phyloP scores from a whole-genome alignment of 2,888 invertebrate genomes.

The Callosobruchus maculatus region DNA sequence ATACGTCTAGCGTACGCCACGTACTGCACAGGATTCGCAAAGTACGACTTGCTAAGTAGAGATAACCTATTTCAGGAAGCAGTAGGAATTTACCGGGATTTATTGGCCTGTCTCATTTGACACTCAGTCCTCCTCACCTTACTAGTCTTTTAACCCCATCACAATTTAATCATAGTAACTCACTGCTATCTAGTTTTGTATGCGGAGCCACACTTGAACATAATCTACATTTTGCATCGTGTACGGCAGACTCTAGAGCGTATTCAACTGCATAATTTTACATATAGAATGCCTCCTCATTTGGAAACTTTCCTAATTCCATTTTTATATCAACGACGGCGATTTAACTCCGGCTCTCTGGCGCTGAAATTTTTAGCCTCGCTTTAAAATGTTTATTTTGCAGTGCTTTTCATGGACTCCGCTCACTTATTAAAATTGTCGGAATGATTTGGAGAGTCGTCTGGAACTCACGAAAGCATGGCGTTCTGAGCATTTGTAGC shows the following conservation, averaged over 20 bases:
- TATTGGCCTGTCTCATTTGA: too few species aligned
- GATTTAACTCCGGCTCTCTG: background rate
- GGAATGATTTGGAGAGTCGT: background rate
- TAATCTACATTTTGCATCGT: background rate
- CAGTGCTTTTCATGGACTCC: background rate
- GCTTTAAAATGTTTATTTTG: background rate
- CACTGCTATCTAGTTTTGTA: too few species aligned
- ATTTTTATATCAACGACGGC: background rate
- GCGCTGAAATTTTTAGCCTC: background rate
- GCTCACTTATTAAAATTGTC: background rate
- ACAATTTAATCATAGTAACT: too few species aligned
- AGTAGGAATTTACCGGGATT: too few species aligned
- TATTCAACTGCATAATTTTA: background rate
- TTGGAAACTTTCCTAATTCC: background rate
- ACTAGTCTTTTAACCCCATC: too few species aligned
- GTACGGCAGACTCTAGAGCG: background rate
- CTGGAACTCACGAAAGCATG: background rate
- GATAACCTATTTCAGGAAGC: too few species aligned
- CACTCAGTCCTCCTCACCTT: too few species aligned
- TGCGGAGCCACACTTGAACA: background rate
- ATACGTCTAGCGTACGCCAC: too few species aligned
- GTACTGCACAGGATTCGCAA: too few species aligned
- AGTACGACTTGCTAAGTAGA: too few species aligned
- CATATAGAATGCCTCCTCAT: background rate
- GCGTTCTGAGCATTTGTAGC: background rate